Base-by-base conservation (phyloP, 2,797 vertebrate species). In the Argya squamiceps region DNA sequence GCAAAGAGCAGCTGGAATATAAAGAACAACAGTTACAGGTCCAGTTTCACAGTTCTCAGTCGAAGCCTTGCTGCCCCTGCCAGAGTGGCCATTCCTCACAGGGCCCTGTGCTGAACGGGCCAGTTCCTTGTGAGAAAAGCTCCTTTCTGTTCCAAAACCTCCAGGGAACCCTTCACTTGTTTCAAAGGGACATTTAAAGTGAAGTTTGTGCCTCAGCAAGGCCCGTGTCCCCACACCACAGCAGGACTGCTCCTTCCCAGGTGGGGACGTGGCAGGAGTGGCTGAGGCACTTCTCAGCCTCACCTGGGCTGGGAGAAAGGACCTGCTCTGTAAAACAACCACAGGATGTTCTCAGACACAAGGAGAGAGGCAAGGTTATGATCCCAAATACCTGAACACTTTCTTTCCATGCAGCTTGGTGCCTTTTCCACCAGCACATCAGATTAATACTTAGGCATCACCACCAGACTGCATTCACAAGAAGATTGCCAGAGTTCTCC, bases 341-440 rank as follows among this genome's bases (percentile, higher is more conserved):
- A 55, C 60, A 24, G 0, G 0, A 12, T 56, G 37, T n/a, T 79
- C 65, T 73, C 47, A n/a, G 9, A 11, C 0, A 6, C 29, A 50
- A 9, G 22, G 22, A 30, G 43, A 81, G 17, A 53, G 36, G 21
- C 0, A 1, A 75, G 44, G 41, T 9, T 26, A 30, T 21, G 1
- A 12, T 30, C 60, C 81, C 60, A 27, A 84, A 37, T 1, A 43
- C 27, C 39, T 17, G 6, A 73, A 34, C 34, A 2, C 30, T 30
- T 58, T 8, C 29, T 30, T 60, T 59, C 59, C 50, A 24, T 1
- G 14, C 9, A 60, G 32, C 41, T 0, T 3, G 55, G 46, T n/a
- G 59, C 15, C 15, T 83, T 71, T 80, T 36, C 5, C 64, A 58
- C 22, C 30, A 78, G 71, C 78, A 64, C 36, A 39, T 80, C 75